Evolutionary conservation across 2,113 vertebrate genomes (phyloP).

Genomic region (Dendropsophus ebraccatus): DNA sequence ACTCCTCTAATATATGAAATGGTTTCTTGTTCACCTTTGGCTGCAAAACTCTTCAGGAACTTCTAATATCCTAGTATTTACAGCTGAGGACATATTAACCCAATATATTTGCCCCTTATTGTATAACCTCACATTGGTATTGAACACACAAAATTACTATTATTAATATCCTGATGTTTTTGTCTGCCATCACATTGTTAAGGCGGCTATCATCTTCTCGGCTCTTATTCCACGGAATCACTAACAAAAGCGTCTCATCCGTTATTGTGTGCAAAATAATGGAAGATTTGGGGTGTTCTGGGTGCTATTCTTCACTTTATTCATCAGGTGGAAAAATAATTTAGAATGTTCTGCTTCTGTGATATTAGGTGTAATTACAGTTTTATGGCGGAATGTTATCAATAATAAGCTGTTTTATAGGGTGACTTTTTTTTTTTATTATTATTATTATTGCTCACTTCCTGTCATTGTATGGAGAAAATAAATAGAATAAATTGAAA

Average conservation of each 20-base stretch:
- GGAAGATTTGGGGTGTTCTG: background rate
- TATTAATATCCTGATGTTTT: background rate
- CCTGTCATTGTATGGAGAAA: background rate
- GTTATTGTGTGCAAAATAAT: background rate
- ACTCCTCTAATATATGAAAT: no score
- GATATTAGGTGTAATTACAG: background rate
- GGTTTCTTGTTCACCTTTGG: no score
- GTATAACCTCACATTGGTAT: background rate
- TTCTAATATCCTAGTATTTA: background rate
- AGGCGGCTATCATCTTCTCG: background rate
- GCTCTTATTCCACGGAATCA: background rate
- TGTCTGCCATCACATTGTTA: constrained; percentile 10
- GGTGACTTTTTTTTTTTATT: background rate
- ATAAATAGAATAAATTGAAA: background rate
- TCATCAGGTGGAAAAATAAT: background rate
- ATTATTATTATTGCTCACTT: background rate
- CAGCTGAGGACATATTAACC: background rate
- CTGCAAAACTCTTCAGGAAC: no score
- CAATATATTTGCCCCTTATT: background rate
- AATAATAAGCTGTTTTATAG: background rate
- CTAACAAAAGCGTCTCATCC: background rate
- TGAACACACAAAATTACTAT: background rate
- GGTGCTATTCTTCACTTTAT: background rate
- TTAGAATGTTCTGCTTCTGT: background rate
- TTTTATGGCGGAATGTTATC: background rate